These are phyloP conservation scores for Thunnus thynnus DNA, from an alignment of 2,113 vertebrate species.

Conservation along the genomic window DNA sequence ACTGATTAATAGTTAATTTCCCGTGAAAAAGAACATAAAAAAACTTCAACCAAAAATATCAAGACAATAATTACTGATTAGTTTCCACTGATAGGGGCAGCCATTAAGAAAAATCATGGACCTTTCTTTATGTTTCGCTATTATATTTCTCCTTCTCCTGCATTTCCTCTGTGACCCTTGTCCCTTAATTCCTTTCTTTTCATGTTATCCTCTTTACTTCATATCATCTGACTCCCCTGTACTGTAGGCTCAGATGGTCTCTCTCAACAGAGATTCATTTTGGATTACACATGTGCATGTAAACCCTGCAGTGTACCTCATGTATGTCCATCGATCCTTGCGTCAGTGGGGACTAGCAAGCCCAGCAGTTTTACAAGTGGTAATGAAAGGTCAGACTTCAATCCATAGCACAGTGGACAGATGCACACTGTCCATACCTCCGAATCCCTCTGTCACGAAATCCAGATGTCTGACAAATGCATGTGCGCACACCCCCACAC, in stretches of 20 bases:
- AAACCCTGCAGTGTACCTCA: neutral
- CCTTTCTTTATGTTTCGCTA: neutral
- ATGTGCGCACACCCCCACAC: slow-evolving; percentile 10
- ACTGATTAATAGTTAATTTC: slow-evolving; percentile 12
- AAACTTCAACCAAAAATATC: neutral
- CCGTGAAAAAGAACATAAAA: neutral
- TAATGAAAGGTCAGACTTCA: slow-evolving; percentile 53
- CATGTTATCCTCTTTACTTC: no score
- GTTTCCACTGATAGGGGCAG: neutral
- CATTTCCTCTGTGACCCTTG: neutral
- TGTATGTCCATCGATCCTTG: neutral
- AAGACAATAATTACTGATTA: neutral
- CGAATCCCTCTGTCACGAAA: slow-evolving; percentile 48
- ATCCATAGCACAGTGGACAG: slow-evolving; percentile 34
- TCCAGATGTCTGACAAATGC: slow-evolving; percentile 46
- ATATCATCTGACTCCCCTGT: neutral
- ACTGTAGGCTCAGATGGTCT: neutral
- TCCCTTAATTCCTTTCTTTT: slow-evolving; percentile 8
- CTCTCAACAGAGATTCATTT: neutral
- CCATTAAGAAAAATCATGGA: neutral
- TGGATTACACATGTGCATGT: neutral
- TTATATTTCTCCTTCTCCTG: neutral
- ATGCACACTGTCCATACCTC: slow-evolving; percentile 35
- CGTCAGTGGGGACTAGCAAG: neutral
- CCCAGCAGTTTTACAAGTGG: slow-evolving; percentile 28